Evolutionary conservation across 1,140 invertebrate species (phyloP), one percentile per base, ranked within the genome.

Genomic region (Plectrocnemia conspersa): DNA sequence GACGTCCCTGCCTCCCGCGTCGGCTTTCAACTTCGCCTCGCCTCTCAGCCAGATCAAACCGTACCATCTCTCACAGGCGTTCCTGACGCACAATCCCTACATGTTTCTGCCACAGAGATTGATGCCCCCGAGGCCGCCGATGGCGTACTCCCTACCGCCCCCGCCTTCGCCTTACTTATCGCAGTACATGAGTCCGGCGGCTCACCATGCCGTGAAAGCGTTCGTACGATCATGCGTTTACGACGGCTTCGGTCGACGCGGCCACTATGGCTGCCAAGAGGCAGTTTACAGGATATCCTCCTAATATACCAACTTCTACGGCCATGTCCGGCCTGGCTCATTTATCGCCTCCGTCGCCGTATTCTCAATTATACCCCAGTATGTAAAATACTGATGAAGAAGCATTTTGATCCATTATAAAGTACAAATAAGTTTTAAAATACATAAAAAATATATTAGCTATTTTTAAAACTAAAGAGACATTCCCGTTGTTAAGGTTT

Each of bases 211-310:
- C 50, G 18, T 67, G 21, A 74, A n/a, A 74, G 52, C 63, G 69
- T 2, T 70, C 71, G 2, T 79, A 80, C 56, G 75, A 79, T n/a
- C 70, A 75, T 63, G 68, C 73, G 22, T 74, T 76, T 56, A 64
- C 68, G 3, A 62, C 70, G 63, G 52, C 71, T 16, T 58, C 68
- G 2, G 72, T 72, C 0, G 64, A 68, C 0, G 65, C 72, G 0
- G 67, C 76, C 1, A 52, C 36, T 18, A 49, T 13, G 0, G 70
- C 75, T 1, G 63, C 63, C 0, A 73, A 75, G 47, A 67, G 72
- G 45, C 70, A 52, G 18, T 80, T 65, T 63, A 68, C 64, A 50
- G 67, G 7, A 16, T 75, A 35, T 56, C 68, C 64, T 49, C 75
- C 46, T 64, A 77, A 57, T 64, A 75, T 33, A 59, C 66, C 52